Evolutionary conservation across 1,140 invertebrate genomes (phyloP).

Genomic region (Apis florea): DNA sequence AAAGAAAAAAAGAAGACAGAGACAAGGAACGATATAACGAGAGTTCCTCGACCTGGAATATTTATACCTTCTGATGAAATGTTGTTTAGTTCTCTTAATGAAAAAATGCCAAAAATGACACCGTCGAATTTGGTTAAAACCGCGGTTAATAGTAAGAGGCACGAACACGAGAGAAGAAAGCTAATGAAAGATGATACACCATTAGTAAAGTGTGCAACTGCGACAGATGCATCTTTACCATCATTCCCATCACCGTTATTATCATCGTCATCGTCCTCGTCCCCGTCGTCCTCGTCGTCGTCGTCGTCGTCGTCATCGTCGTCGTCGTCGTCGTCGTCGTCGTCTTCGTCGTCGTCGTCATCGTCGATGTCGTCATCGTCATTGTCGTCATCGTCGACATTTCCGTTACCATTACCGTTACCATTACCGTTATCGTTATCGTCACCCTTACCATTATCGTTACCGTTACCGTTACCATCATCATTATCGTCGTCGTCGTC

Average conservation of each 20-base stretch:
- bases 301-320: conserved; percentile 6
- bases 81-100: conserved; percentile 53
- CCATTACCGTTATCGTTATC: conserved; percentile 3
- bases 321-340: conserved; percentile 6
- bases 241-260: conserved; percentile 13
- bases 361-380: conserved; percentile 24
- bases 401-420: conserved; percentile 18
- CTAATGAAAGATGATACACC: conserved; percentile 72
- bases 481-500: conserved; percentile 18
- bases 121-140: conserved; percentile 85
- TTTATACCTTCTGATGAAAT: conserved; percentile 71
- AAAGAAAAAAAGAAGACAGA: conserved; percentile 49
- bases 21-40: conserved; percentile 20
- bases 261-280: conserved; percentile 15
- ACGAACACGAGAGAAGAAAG: conserved; percentile 79
- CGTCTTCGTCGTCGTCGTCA: conserved; percentile 27
- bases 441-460: conserved; percentile 7
- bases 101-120: conserved; percentile 79
- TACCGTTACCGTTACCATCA: conserved; percentile 23
- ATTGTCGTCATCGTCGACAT: conserved; percentile 10
- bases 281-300: conserved; percentile 15
- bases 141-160: conserved; percentile 83
- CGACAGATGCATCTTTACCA: conserved; percentile 15
- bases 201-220: conserved; percentile 70
- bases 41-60: conserved; percentile 70